Conservation (phyloP, 1,140 invertebrate species). For the Cheumatopsyche charites region DNA sequence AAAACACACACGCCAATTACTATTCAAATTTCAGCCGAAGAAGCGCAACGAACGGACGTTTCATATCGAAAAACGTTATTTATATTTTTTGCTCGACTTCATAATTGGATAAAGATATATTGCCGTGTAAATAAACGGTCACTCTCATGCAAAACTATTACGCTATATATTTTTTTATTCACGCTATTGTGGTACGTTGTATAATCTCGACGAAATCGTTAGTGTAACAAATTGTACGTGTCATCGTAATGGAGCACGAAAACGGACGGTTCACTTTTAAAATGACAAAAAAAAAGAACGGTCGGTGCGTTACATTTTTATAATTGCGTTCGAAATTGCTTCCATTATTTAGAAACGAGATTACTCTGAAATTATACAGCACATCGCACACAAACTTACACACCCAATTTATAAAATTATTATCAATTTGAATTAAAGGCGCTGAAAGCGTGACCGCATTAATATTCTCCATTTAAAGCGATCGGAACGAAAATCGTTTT, state of each 20-base stretch:
- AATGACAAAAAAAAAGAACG: not conserved
- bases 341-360: too few species aligned
- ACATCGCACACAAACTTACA: too few species aligned
- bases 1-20: not conserved
- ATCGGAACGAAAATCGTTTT: not conserved
- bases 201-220: conserved; percentile 8
- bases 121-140: conserved; percentile 17
- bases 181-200: not conserved
- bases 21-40: not conserved
- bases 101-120: conserved; percentile 19
- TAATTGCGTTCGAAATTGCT: too few species aligned
- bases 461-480: too few species aligned
- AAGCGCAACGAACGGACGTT: conserved; percentile 1
- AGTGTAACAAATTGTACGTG: conserved; percentile 12
- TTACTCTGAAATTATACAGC: too few species aligned
- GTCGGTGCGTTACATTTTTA: too few species aligned
- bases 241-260: conserved; percentile 2
- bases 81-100: not conserved
- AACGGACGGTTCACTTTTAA: not conserved
- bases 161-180: not conserved
- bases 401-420: too few species aligned
- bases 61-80: not conserved
- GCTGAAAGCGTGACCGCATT: too few species aligned
- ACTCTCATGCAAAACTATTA: conserved; percentile 18
- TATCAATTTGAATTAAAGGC: too few species aligned